Percentiles rank a stretch among this genome's conserved stretches.
These are phyloP conservation scores for Drosophila sordidula DNA, from an alignment of 2,888 invertebrate species.

Conservation along the genomic window DNA sequence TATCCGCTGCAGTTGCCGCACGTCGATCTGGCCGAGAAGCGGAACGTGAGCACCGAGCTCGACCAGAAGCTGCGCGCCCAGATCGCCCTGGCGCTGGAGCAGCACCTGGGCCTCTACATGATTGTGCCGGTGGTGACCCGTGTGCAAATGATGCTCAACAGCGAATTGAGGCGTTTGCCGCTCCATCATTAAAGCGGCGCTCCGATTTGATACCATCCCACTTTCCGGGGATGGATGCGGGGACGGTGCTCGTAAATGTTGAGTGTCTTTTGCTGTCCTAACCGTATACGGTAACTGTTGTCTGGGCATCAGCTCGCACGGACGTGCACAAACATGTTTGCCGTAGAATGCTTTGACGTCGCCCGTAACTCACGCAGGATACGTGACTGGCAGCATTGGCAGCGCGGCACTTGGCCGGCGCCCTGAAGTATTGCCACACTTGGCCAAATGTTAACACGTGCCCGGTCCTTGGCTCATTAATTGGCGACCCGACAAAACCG, in stretches of 20 bases:
- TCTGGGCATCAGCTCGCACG: constrained; percentile 41
- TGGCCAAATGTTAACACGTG: constrained; percentile 69
- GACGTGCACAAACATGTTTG: constrained; percentile 73
- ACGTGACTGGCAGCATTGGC: constrained; percentile 64
- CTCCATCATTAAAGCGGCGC: constrained; percentile 28
- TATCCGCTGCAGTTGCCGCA: constrained; percentile 59
- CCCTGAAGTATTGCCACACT: constrained; percentile 56
- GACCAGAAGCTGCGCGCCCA: constrained; percentile 46
- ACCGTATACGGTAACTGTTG: constrained; percentile 34
- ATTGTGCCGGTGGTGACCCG: constrained; percentile 62
- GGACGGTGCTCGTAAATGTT: constrained; percentile 34
- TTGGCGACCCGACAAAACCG: constrained; percentile 45
- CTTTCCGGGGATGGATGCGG: neutral
- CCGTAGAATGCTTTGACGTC: constrained; percentile 22
- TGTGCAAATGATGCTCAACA: constrained; percentile 65
- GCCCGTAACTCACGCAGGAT: constrained; percentile 58
- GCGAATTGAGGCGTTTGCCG: constrained; percentile 25
- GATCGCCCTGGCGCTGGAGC: constrained; percentile 48
- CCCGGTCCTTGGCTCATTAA: constrained; percentile 62
- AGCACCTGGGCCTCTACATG: constrained; percentile 65
- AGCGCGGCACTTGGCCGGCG: constrained; percentile 25
- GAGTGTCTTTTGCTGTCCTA: constrained; percentile 53
- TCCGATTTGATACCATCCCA: neutral
- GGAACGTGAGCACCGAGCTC: constrained; percentile 49
- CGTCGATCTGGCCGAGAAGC: constrained; percentile 59